Percentiles rank a stretch among this genome's conserved stretches.
Evolutionary conservation across 2,888 invertebrate species (phyloP).

Genomic region (Lasioglossum malachurum): DNA sequence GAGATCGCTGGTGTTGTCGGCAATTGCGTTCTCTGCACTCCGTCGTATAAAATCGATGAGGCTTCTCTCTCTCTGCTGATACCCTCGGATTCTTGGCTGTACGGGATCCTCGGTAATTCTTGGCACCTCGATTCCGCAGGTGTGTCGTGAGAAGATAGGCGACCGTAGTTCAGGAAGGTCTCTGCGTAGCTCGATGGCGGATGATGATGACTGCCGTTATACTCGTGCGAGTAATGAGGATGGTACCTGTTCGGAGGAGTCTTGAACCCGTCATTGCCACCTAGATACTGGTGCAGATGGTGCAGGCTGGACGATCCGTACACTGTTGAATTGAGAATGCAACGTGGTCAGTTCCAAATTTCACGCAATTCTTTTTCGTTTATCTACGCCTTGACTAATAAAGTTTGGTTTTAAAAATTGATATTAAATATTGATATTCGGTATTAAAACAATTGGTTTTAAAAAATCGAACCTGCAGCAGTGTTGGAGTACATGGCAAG

Average conservation of each 20-base stretch:
- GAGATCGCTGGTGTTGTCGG: constrained; percentile 67
- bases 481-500: constrained; percentile 82
- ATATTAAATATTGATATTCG: too few relatives aligned
- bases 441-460: background rate
- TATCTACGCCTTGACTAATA: too few relatives aligned
- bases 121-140: constrained; percentile 74
- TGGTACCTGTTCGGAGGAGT: constrained; percentile 79
- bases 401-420: too few relatives aligned
- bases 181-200: constrained; percentile 77
- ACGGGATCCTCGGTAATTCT: constrained; percentile 69
- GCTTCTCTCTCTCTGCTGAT: constrained; percentile 69
- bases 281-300: constrained; percentile 82
- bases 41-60: constrained; percentile 65
- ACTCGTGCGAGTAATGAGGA: constrained; percentile 78
- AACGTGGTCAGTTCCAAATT: background rate
- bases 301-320: constrained; percentile 81
- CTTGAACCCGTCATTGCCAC: constrained; percentile 80
- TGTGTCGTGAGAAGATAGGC: constrained; percentile 77
- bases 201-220: constrained; percentile 75
- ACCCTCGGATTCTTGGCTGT: constrained; percentile 70
- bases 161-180: constrained; percentile 80
- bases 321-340: constrained; percentile 58
- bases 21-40: constrained; percentile 72
- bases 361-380: background rate
- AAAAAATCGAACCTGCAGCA: constrained; percentile 57